Conservation (phyloP, 2,888 invertebrate species). For the Oscheius myriophilus region DNA sequence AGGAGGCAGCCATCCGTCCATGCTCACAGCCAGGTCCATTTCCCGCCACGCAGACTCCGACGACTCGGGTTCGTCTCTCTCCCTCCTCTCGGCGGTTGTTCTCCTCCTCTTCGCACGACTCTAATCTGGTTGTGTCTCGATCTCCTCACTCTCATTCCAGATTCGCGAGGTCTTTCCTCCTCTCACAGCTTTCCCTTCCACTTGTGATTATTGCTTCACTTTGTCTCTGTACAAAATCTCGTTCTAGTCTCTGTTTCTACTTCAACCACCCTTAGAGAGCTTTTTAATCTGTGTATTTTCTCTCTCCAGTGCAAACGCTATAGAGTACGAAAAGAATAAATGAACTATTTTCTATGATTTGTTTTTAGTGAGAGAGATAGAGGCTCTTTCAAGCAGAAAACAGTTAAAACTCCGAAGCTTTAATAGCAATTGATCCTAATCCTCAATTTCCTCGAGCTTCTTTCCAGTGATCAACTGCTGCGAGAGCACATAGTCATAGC, state of each 20-base stretch:
- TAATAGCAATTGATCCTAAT: too few species aligned
- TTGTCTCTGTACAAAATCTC: conserved; percentile 21
- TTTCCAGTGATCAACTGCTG: too few species aligned
- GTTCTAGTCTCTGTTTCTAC: neutral
- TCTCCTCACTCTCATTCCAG: conserved; percentile 24
- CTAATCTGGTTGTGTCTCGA: conserved; percentile 17
- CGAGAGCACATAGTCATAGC: too few species aligned
- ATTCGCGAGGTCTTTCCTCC: conserved; percentile 15
- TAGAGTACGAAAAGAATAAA: too few species aligned
- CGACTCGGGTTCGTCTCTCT: neutral
- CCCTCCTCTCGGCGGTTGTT: neutral
- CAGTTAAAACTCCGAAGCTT: too few species aligned
- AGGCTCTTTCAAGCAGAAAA: too few species aligned
- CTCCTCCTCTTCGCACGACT: conserved; percentile 4
- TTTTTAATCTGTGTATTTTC: too few species aligned
- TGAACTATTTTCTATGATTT: too few species aligned
- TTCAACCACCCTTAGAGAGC: too few species aligned
- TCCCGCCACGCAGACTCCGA: conserved; percentile 14
- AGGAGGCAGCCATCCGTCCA: conserved; percentile 53
- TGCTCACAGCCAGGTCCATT: conserved; percentile 35
- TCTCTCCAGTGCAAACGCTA: too few species aligned
- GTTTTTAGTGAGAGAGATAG: too few species aligned
- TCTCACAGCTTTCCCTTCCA: conserved; percentile 6
- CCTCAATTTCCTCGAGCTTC: too few species aligned
- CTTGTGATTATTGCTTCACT: conserved; percentile 19